Evolutionary conservation across 1,140 invertebrate species (phyloP).

Genomic region (Oryctes rhinoceros): DNA sequence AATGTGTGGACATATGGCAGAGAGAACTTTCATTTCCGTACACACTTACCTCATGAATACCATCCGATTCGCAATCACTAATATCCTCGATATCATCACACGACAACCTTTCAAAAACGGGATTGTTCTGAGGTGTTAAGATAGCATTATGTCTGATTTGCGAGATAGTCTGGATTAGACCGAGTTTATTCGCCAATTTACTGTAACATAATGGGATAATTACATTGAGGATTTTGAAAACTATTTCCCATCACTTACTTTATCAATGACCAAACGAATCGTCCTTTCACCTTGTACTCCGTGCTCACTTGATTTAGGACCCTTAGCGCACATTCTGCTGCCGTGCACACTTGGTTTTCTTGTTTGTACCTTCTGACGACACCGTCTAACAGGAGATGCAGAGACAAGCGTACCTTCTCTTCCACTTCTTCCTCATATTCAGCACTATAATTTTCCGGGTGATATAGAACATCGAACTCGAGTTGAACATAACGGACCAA

Average conservation of each 20-base stretch:
- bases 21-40: too few relatives aligned
- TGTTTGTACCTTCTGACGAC: background rate
- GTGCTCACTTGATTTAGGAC: background rate
- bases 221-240: too few relatives aligned
- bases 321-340: background rate
- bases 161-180: background rate
- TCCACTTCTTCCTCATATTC: constrained; percentile 43
- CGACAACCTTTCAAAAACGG: background rate
- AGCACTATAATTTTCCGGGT: constrained; percentile 17
- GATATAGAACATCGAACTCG: constrained; percentile 39
- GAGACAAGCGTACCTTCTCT: background rate
- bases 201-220: background rate
- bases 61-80: constrained; percentile 1
- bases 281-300: background rate
- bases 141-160: background rate
- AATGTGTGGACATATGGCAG: too few relatives aligned
- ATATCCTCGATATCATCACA: constrained; percentile 4
- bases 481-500: constrained; percentile 40
- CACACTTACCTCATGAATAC: background rate
- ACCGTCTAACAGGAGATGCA: background rate
- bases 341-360: background rate
- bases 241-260: background rate
- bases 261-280: background rate
- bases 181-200: background rate
- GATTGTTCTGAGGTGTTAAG: background rate